These are phyloP conservation scores for Phoxinus dragarum DNA, from an alignment of 2,797 vertebrate species.

Conservation along the genomic window DNA sequence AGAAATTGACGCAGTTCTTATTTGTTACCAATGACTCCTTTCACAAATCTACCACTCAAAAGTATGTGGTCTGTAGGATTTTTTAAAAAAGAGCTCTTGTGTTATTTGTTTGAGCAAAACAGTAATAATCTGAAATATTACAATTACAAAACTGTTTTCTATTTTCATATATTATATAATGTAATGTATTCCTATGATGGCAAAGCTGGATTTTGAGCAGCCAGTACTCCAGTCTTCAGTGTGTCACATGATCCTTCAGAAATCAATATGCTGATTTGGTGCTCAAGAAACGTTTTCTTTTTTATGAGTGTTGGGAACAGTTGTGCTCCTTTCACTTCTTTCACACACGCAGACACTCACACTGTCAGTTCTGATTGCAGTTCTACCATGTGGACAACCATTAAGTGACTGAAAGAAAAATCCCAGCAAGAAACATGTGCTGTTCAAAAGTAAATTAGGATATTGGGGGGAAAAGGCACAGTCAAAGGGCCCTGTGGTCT, in stretches of 20 bases:
- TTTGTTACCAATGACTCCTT: not conserved
- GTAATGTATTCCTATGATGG: not conserved
- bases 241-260: not conserved
- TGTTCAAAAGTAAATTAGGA: constrained; percentile 46
- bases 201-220: not conserved
- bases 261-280: not conserved
- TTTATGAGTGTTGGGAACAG: not conserved
- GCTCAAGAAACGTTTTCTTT: not conserved
- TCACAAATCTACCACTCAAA: not conserved
- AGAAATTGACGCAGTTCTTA: not conserved
- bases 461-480: constrained; percentile 5
- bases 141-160: not conserved
- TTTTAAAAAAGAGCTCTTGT: not conserved
- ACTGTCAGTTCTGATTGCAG: constrained; percentile 47
- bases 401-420: constrained; percentile 46
- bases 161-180: not conserved
- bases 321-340: not conserved
- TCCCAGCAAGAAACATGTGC: constrained; percentile 27
- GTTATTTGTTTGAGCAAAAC: not conserved
- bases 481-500: constrained; percentile 4
- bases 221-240: not conserved
- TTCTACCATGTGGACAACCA: constrained; percentile 24
- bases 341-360: not conserved
- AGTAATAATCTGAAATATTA: no score
- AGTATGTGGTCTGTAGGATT: not conserved